phyloP scores from a whole-genome alignment of 2,113 vertebrate species.

The Hypomesus transpacificus region DNA sequence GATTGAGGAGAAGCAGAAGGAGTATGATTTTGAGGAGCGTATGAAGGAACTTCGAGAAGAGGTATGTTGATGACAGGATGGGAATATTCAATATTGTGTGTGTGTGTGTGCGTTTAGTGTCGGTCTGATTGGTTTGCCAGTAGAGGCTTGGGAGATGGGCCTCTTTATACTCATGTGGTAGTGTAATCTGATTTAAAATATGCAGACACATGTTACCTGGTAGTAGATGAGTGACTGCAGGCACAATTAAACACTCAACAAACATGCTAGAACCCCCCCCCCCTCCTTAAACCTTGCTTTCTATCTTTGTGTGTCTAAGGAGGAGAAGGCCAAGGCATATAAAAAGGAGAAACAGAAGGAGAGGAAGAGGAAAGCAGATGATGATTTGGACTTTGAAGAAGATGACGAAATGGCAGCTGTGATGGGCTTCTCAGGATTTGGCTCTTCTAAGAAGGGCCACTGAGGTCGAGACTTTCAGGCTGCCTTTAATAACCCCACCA shows the following conservation, averaged over 20 bases:
- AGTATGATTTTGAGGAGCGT: slow-evolving; percentile 98
- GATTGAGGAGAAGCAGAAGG: slow-evolving; percentile 97
- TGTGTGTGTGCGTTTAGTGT: slow-evolving; percentile 1
- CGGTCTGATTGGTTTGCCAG: background rate
- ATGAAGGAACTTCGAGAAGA: slow-evolving; percentile 97
- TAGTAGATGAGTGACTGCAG: no score
- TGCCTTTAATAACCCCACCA: background rate
- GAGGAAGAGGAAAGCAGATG: slow-evolving; percentile 90
- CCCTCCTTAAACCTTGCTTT: background rate
- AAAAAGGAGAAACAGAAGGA: slow-evolving; percentile 97
- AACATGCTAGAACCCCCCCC: no score
- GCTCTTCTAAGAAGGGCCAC: slow-evolving; percentile 91
- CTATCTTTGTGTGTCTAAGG: slow-evolving; percentile 64
- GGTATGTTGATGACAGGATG: slow-evolving; percentile 63
- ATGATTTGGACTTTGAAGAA: slow-evolving; percentile 90
- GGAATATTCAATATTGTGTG: slow-evolving; percentile 1
- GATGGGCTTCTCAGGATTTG: slow-evolving; percentile 97
- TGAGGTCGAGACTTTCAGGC: slow-evolving; percentile 57
- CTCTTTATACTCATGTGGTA: no score
- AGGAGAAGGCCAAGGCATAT: slow-evolving; percentile 97
- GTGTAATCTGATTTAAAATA: background rate
- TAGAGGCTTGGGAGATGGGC: no score
- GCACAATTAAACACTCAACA: no score
- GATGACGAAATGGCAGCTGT: slow-evolving; percentile 98
- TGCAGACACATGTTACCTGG: background rate